Evolutionary conservation across 2,113 vertebrate genomes (phyloP).

Genomic region (Naja naja): DNA sequence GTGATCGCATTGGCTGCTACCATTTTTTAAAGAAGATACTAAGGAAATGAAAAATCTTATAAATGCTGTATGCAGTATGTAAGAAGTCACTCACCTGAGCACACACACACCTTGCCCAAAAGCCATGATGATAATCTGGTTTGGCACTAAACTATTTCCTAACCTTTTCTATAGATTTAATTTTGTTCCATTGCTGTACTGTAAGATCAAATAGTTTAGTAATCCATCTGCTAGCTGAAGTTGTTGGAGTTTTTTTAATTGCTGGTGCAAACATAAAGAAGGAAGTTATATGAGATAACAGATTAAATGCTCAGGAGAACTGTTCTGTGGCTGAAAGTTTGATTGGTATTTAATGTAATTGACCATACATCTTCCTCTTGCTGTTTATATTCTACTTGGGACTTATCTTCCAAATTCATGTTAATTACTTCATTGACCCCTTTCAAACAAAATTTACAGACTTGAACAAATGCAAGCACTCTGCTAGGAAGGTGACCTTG

Average conservation of each 20-base stretch:
- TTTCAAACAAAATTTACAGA: conserved; percentile 46
- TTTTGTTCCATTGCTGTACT: conserved; percentile 51
- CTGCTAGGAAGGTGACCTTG: conserved; percentile 67
- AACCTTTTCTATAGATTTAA: background rate
- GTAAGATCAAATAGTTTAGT: conserved; percentile 51
- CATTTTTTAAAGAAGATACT: no score
- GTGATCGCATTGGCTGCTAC: background rate
- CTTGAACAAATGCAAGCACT: conserved; percentile 54
- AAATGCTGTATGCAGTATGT: background rate
- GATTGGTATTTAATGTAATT: conserved; percentile 69
- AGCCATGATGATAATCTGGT: background rate
- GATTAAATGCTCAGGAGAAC: conserved; percentile 60
- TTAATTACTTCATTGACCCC: conserved; percentile 61
- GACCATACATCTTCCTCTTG: conserved; percentile 54
- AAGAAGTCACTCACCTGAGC: background rate
- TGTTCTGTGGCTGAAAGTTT: conserved; percentile 62
- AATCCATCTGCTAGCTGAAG: conserved; percentile 46
- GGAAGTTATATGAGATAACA: conserved; percentile 59
- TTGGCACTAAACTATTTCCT: background rate
- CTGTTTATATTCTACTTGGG: conserved; percentile 58
- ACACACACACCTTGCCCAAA: background rate
- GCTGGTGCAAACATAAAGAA: conserved; percentile 58
- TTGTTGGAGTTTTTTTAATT: conserved; percentile 28
- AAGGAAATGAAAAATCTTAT: background rate
- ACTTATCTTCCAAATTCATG: conserved; percentile 53